phyloP scores from a whole-genome alignment of 2,888 invertebrate species.

The Clunio marinus region DNA sequence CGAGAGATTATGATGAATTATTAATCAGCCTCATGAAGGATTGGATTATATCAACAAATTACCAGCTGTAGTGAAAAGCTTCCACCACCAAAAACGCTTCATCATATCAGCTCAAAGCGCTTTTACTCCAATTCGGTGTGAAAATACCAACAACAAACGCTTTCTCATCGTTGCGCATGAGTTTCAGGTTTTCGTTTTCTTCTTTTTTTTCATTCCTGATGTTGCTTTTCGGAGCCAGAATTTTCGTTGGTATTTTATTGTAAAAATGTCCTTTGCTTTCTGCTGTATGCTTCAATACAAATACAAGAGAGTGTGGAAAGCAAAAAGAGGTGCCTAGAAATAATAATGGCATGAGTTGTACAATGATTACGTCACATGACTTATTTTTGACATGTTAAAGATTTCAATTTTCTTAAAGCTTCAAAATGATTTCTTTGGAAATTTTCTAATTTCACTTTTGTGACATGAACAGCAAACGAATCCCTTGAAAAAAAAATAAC shows the following conservation, averaged over 20 bases:
- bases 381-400: neutral
- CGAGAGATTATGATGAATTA: conserved; percentile 2
- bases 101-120: conserved; percentile 23
- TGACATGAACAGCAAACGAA: too few species aligned
- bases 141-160: neutral
- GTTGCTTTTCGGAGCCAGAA: neutral
- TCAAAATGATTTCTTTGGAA: neutral
- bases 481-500: too few species aligned
- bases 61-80: conserved; percentile 15
- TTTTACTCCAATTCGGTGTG: neutral
- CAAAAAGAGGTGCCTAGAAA: conserved; percentile 36
- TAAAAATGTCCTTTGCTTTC: conserved; percentile 2
- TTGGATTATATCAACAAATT: conserved; percentile 7
- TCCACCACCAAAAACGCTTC: conserved; percentile 15
- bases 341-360: neutral
- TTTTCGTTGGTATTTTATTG: conserved; percentile 13
- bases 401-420: neutral
- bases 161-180: conserved; percentile 28
- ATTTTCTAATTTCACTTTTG: neutral
- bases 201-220: too few species aligned
- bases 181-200: neutral
- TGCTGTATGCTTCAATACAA: conserved; percentile 15
- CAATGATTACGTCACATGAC: neutral
- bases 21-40: conserved; percentile 6
- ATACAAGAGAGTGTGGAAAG: neutral